Conservation (phyloP, 2,797 vertebrate genomes). For the Mormyrops boulengeri region DNA sequence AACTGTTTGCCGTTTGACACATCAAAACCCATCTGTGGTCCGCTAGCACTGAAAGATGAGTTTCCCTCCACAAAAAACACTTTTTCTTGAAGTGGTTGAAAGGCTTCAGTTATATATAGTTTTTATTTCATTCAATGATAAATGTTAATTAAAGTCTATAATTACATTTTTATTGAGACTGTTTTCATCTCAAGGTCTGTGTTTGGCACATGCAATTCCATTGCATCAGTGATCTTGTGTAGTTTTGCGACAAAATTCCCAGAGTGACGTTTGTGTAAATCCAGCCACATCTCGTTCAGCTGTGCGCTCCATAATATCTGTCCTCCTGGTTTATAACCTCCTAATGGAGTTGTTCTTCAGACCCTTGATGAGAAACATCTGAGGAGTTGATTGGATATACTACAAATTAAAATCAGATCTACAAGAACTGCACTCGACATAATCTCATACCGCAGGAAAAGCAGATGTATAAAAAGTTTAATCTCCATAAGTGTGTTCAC, state of each 20-base stretch:
- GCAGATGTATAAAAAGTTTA: constrained; percentile 44
- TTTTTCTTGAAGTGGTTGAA: neutral
- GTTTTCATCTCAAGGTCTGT: neutral
- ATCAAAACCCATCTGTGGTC: constrained; percentile 15
- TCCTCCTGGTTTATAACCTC: constrained; percentile 47
- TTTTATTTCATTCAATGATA: neutral
- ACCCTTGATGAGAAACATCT: constrained; percentile 56
- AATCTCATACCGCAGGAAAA: constrained; percentile 40
- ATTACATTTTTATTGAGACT: constrained; percentile 3
- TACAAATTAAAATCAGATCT: constrained; percentile 60
- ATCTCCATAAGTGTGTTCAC: constrained; percentile 33
- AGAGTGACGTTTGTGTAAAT: neutral
- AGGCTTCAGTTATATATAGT: neutral
- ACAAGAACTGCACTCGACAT: constrained; percentile 41
- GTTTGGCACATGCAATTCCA: neutral
- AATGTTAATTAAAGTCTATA: neutral
- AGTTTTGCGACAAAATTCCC: neutral
- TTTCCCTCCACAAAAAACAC: neutral
- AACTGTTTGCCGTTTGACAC: constrained; percentile 6
- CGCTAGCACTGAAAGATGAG: constrained; percentile 12
- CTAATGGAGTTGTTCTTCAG: constrained; percentile 47
- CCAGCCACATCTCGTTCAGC: neutral
- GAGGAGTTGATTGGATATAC: constrained; percentile 59
- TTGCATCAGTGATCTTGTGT: neutral
- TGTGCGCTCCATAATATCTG: constrained; percentile 41